phyloP scores from a whole-genome alignment of 2,888 invertebrate species.

The Fragum fragum region DNA sequence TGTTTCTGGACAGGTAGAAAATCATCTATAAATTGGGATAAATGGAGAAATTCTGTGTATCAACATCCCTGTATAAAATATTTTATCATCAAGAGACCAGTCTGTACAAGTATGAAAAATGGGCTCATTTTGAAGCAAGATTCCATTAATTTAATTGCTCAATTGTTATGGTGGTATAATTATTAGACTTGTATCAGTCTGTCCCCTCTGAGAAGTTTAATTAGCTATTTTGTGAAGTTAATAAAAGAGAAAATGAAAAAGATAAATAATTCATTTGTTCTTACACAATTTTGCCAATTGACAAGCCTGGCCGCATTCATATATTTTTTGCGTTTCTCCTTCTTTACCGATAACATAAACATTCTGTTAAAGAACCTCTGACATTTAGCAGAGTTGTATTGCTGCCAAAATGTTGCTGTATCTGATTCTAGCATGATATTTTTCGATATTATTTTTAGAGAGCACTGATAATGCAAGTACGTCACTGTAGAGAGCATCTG shows the following conservation, averaged over 20 bases:
- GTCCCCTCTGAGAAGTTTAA: background rate
- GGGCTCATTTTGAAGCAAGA: no score
- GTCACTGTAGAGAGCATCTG: slow-evolving; percentile 21
- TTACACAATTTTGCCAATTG: slow-evolving; percentile 21
- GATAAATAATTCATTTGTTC: slow-evolving; percentile 23
- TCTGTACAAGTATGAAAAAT: no score
- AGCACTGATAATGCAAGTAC: slow-evolving; percentile 24
- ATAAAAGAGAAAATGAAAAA: slow-evolving; percentile 8
- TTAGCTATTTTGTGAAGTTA: background rate
- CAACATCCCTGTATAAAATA: no score
- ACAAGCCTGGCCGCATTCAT: background rate
- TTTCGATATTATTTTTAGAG: slow-evolving; percentile 23
- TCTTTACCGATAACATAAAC: slow-evolving; percentile 10
- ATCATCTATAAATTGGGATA: no score
- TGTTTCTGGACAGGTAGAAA: no score
- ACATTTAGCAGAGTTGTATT: slow-evolving; percentile 25
- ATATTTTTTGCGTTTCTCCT: slow-evolving; percentile 5
- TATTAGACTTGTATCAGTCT: no score
- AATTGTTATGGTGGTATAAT: no score
- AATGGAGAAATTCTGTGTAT: no score
- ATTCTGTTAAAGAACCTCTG: slow-evolving; percentile 13
- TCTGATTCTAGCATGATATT: slow-evolving; percentile 1
- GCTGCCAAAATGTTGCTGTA: slow-evolving; percentile 2
- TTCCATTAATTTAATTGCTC: no score
- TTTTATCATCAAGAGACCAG: no score